Base-by-base conservation (phyloP, 92 coral and sea anemone genomes). In the Actinernus sp. region DNA sequence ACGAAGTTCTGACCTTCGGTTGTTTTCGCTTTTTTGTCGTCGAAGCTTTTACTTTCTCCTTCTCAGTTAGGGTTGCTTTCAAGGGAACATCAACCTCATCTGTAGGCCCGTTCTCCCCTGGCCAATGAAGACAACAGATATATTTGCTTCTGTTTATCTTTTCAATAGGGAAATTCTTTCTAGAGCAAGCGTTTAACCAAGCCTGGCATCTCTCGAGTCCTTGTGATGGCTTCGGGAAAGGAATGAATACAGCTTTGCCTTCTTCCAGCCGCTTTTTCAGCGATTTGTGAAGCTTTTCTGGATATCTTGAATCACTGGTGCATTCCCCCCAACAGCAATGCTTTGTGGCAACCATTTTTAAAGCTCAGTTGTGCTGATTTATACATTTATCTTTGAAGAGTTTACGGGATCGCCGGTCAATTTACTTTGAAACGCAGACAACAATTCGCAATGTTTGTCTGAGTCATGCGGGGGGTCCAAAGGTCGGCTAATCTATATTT, bases 91-190 rank as follows among this genome's bases (percentile, higher is more conserved):
- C 77, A 73, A 32, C 26, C 38, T 73, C 82, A 13, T 63, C 65
- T 18, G 76, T 81, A 23, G 88, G 88, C 26, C 82, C 82, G 63
- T 74, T 65, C 32, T 63, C 51, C 5, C 82, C 78, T 6, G 72
- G 82, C 82, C 82, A 82, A 32, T 74, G 82, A 36, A 74, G 67
- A 58, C 74, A 73, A 68, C 83, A 83, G 20, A 83, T 81, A 61
- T 83, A 74, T 4, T 82, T 74, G 34, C 45, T 74, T 28, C 70
- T 67, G 26, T 58, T 61, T 50, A 82, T 34, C 20, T 48, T 68
- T 25, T 66, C 59, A 37, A 44, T 55, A 18, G 71, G 11, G 29
- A 74, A 82, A 30, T 32, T 26, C 54, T 65, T 38, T 26, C 63
- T 61, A 34, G 67, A 83, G 37, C 83, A 83, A 32, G 84, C 83